Percentiles rank a stretch among this genome's conserved stretches.
Conservation (phyloP, 1,140 invertebrate species). For the Vollenhovia emeryi region DNA sequence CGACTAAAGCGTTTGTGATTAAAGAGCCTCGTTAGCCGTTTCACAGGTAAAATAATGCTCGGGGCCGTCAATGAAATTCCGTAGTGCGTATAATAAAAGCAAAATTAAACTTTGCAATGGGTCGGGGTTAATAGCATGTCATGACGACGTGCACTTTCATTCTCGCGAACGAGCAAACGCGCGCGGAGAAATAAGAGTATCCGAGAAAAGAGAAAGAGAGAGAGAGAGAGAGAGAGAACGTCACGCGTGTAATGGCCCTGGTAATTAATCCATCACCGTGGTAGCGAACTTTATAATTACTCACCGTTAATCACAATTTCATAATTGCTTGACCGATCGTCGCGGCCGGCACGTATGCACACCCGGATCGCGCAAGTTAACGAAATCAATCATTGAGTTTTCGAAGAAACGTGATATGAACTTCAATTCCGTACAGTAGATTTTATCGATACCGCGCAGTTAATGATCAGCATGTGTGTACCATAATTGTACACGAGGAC, state of each 20-base stretch:
- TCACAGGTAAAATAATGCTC: constrained; percentile 11
- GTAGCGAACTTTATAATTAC: constrained; percentile 47
- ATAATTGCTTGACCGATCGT: constrained; percentile 27
- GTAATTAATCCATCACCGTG: constrained; percentile 55
- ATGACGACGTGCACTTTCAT: constrained; percentile 18
- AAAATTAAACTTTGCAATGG: constrained; percentile 12
- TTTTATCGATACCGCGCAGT: neutral
- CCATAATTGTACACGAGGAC: constrained; percentile 16
- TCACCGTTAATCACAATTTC: constrained; percentile 52
- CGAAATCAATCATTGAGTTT: constrained; percentile 45
- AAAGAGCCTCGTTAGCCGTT: constrained; percentile 17
- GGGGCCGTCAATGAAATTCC: neutral
- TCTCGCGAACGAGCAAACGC: neutral
- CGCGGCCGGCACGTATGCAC: neutral
- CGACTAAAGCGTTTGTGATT: constrained; percentile 7
- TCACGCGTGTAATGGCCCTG: constrained; percentile 27
- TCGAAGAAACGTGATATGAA: constrained; percentile 11
- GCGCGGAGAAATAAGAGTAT: neutral
- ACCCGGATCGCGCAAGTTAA: neutral
- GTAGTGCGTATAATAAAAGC: constrained; percentile 7
- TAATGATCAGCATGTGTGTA: neutral
- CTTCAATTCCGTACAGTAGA: constrained; percentile 12
- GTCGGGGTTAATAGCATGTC: constrained; percentile 45
- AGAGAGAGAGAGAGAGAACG: constrained; percentile 1
- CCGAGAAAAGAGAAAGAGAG: neutral